phyloP scores from a whole-genome alignment of 2,888 invertebrate genomes.

The Dynastes hyllus region DNA sequence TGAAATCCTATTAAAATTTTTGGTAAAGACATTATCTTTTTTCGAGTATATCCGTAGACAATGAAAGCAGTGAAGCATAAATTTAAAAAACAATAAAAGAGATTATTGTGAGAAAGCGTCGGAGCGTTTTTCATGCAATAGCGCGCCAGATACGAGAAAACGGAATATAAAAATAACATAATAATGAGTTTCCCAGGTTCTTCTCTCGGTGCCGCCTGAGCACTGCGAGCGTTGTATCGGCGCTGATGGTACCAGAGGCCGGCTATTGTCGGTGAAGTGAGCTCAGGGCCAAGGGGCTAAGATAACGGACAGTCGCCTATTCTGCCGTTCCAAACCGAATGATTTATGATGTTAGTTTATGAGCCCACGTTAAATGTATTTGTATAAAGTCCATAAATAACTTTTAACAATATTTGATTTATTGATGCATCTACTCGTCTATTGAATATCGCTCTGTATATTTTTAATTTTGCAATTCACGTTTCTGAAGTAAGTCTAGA shows the following conservation, averaged over 20 bases:
- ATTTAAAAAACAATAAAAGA: conserved; percentile 49
- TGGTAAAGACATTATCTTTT: conserved; percentile 26
- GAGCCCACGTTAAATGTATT: conserved; percentile 59
- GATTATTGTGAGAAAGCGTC: conserved; percentile 35
- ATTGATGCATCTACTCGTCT: conserved; percentile 52
- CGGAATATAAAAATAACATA: conserved; percentile 48
- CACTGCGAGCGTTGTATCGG: conserved; percentile 2
- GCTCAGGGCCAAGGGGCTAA: conserved; percentile 49
- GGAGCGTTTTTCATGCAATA: conserved; percentile 36
- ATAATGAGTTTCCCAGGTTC: conserved; percentile 46
- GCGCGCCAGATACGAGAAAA: conserved; percentile 21
- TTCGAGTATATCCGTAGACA: conserved; percentile 22
- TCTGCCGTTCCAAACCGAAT: conserved; percentile 53
- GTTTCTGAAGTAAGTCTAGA: not conserved
- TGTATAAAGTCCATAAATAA: conserved; percentile 60
- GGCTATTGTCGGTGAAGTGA: conserved; percentile 31
- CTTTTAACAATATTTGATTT: conserved; percentile 59
- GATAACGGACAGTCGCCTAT: conserved; percentile 57
- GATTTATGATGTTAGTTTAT: conserved; percentile 61
- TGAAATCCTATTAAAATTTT: conserved; percentile 47
- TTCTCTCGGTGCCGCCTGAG: conserved; percentile 1
- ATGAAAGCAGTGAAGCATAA: conserved; percentile 45
- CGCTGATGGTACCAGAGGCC: conserved; percentile 18
- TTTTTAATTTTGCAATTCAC: conserved; percentile 16
- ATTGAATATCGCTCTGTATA: conserved; percentile 7